These are phyloP conservation scores for Dasypolia templi DNA, from an alignment of 2,888 invertebrate species.

Conservation along the genomic window DNA sequence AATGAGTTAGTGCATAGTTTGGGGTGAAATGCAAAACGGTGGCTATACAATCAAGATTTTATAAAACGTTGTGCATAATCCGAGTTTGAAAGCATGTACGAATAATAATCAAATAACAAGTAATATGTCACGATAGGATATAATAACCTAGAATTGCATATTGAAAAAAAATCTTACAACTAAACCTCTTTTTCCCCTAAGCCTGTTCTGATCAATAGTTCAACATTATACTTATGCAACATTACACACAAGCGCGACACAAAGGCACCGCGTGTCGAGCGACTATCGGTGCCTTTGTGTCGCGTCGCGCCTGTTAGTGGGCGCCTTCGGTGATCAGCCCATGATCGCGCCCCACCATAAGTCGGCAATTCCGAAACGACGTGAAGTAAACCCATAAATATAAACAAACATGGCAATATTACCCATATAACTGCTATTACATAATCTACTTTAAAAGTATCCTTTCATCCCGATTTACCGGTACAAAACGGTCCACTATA, in stretches of 20 bases:
- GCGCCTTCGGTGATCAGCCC: background rate
- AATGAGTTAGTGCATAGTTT: slow-evolving; percentile 59
- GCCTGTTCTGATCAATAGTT: background rate
- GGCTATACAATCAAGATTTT: slow-evolving; percentile 47
- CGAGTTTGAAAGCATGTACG: slow-evolving; percentile 30
- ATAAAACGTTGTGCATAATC: slow-evolving; percentile 43
- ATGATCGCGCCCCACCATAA: background rate
- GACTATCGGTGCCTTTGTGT: no score
- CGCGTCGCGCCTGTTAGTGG: no score
- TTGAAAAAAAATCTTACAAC: background rate
- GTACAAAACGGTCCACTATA: slow-evolving; percentile 18
- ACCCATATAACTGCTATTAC: background rate
- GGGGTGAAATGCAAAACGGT: slow-evolving; percentile 52
- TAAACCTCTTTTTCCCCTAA: background rate
- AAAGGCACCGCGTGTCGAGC: no score
- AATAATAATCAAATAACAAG: slow-evolving; percentile 1
- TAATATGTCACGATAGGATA: background rate
- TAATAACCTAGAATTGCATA: slow-evolving; percentile 5
- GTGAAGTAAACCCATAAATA: background rate
- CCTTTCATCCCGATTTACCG: slow-evolving; percentile 14
- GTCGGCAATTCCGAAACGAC: background rate
- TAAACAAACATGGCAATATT: background rate
- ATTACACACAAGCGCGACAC: no score
- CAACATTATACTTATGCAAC: no score
- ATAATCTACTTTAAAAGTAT: slow-evolving; percentile 19